A percentile compares a stretch with the other conserved stretches of the same genome.
phyloP scores from a whole-genome alignment of 2,888 invertebrate genomes.

The Empis livida region DNA sequence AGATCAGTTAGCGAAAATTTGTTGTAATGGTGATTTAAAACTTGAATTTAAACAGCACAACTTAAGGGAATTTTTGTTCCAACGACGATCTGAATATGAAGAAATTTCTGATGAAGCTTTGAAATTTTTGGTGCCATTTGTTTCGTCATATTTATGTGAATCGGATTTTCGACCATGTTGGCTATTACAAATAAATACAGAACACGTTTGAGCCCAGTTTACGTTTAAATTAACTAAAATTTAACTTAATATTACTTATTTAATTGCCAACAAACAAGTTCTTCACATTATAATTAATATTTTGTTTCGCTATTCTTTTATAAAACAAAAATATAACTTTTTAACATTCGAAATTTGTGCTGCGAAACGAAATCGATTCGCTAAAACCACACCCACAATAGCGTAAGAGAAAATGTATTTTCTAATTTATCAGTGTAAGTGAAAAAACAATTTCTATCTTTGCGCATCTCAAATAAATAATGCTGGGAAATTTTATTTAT shows the following conservation, averaged over 20 bases:
- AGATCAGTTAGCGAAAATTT: background rate
- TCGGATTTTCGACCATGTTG: background rate
- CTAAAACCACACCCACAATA: too few species aligned
- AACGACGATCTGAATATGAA: slow-evolving; percentile 1
- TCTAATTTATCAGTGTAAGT: too few species aligned
- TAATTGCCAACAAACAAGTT: background rate
- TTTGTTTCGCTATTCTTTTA: too few species aligned
- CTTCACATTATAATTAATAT: background rate
- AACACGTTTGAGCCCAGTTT: background rate
- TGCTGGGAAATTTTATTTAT: too few species aligned
- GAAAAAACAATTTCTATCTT: too few species aligned
- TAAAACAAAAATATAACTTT: too few species aligned
- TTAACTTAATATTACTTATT: background rate
- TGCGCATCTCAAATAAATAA: too few species aligned
- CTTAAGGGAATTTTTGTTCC: background rate
- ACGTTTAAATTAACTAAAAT: slow-evolving; percentile 1
- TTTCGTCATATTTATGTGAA: background rate
- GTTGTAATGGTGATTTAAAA: background rate
- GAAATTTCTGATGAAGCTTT: background rate
- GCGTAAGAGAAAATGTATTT: too few species aligned
- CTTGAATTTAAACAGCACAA: background rate
- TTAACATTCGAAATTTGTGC: too few species aligned
- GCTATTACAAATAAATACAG: background rate
- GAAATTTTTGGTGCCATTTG: background rate
- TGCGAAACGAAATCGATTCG: too few species aligned